A percentile compares a stretch with the other conserved stretches of the same genome.
Evolutionary conservation across 2,797 vertebrate species (phyloP).

Genomic region (Bradypodion pumilum): DNA sequence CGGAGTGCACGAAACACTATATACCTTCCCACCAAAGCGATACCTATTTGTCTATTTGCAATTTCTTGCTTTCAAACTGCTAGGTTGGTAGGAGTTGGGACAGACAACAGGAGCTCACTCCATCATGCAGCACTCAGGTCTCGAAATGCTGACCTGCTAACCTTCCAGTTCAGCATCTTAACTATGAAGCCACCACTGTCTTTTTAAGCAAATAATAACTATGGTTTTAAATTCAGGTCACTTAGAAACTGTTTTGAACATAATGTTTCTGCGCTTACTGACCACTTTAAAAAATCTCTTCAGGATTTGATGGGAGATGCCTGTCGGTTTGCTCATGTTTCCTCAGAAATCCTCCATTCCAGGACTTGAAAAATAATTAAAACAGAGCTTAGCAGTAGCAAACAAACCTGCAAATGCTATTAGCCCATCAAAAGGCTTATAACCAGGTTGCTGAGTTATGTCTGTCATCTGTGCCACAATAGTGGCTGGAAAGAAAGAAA

Average conservation of each 20-base stretch:
- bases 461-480: neutral
- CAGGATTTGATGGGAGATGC: neutral
- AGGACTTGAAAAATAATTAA: neutral
- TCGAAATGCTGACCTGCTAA: too few species aligned
- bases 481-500: neutral
- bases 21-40: too few species aligned
- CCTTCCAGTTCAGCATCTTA: too few species aligned
- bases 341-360: neutral
- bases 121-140: too few species aligned
- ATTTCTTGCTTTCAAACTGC: too few species aligned
- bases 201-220: neutral
- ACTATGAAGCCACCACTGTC: too few species aligned
- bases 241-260: fast-evolving
- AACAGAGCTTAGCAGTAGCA: neutral
- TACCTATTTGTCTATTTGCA: too few species aligned
- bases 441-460: neutral
- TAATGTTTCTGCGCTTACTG: neutral
- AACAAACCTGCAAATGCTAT: neutral
- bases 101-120: too few species aligned
- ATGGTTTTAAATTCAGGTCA: neutral
- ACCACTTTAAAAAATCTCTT: neutral
- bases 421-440: neutral
- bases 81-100: too few species aligned
- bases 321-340: neutral
- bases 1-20: too few species aligned